phyloP scores from a whole-genome alignment of 2,888 invertebrate species.

The Harpalus rubripes region DNA sequence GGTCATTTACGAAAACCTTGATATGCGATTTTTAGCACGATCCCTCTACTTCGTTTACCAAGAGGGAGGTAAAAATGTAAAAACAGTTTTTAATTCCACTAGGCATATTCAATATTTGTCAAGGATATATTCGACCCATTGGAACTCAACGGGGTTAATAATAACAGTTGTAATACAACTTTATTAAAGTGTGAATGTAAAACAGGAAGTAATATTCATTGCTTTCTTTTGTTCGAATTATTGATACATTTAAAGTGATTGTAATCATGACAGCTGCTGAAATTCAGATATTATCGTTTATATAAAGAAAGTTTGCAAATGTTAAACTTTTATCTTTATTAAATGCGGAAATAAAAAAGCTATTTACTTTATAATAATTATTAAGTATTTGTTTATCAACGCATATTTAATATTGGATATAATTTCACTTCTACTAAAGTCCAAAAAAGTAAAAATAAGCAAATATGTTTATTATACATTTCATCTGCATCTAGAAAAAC shows the following conservation, averaged over 20 bases:
- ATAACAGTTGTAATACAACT: background rate
- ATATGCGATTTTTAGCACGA: too few species aligned
- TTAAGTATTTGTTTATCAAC: background rate
- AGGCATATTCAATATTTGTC: too few species aligned
- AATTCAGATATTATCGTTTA: background rate
- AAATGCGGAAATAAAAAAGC: background rate
- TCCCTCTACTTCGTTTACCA: too few species aligned
- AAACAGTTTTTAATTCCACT: too few species aligned
- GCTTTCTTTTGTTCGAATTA: background rate
- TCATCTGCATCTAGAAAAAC: constrained; percentile 11
- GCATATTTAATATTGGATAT: background rate
- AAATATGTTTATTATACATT: constrained; percentile 15
- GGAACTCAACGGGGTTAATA: too few species aligned
- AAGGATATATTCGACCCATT: too few species aligned
- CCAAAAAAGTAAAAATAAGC: constrained; percentile 18
- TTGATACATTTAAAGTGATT: background rate
- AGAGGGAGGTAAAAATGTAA: too few species aligned
- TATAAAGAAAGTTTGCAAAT: background rate
- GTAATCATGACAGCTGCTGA: background rate
- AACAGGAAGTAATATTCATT: background rate
- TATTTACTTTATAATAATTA: background rate
- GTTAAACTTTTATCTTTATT: background rate
- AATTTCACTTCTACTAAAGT: background rate
- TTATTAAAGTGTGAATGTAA: background rate
- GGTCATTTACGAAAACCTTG: too few species aligned